Conservation (phyloP, 1,140 invertebrate species). For the Lasioglossum albipes region DNA sequence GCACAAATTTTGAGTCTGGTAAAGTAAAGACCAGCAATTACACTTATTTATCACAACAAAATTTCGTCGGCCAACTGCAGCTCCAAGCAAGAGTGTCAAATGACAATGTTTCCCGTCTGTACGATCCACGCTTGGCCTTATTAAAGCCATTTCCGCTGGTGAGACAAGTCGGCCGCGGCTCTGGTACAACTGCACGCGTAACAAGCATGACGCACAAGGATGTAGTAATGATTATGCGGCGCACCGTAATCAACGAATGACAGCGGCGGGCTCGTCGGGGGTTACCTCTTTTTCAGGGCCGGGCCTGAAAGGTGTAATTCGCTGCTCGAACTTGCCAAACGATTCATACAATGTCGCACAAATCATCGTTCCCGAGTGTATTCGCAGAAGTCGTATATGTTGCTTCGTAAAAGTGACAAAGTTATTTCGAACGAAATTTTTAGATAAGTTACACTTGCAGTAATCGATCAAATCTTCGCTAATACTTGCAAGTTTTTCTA, state of each 20-base stretch:
- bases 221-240: constrained; percentile 66
- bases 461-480: too few relatives aligned
- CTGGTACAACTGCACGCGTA: constrained; percentile 51
- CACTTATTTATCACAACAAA: background rate
- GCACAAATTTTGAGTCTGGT: too few relatives aligned
- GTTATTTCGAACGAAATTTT: too few relatives aligned
- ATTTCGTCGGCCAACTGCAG: background rate
- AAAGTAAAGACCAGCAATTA: too few relatives aligned
- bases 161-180: constrained; percentile 43
- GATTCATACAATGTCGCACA: background rate
- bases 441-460: too few relatives aligned
- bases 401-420: too few relatives aligned
- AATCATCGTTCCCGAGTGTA: too few relatives aligned
- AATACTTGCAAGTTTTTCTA: too few relatives aligned
- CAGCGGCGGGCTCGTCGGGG: constrained; percentile 33
- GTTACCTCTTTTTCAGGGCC: constrained; percentile 33
- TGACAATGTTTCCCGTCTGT: background rate
- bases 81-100: too few relatives aligned
- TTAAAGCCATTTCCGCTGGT: constrained; percentile 53
- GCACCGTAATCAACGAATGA: constrained; percentile 50
- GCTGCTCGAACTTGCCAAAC: constrained; percentile 8
- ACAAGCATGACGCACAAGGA: constrained; percentile 68
- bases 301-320: constrained; percentile 26
- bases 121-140: constrained; percentile 8
- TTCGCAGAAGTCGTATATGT: too few relatives aligned